phyloP scores from a whole-genome alignment of 2,888 invertebrate genomes.

The Lissocephala sabroskyi region DNA sequence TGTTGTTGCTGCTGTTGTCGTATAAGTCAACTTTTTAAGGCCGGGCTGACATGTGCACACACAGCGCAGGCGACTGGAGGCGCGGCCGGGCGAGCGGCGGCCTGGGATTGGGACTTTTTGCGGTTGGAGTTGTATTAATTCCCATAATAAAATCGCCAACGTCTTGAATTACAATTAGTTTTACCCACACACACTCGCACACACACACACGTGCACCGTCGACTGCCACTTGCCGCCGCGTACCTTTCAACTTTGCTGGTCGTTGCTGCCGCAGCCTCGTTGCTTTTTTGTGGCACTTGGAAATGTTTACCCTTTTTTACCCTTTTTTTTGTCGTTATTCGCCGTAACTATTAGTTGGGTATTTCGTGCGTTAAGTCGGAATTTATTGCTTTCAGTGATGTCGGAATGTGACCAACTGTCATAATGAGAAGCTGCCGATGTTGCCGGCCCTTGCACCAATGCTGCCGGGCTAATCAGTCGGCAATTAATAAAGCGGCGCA shows the following conservation, averaged over 20 bases:
- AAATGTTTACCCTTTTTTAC: too few relatives aligned
- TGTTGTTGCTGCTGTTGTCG: constrained; percentile 28
- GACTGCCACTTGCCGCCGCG: constrained; percentile 14
- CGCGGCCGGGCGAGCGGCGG: constrained; percentile 1
- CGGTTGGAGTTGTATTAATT: constrained; percentile 63
- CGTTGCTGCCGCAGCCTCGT: too few relatives aligned
- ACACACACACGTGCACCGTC: too few relatives aligned
- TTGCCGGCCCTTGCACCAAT: neutral
- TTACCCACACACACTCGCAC: constrained; percentile 16
- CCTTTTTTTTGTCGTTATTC: constrained; percentile 28
- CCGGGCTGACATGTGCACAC: constrained; percentile 28
- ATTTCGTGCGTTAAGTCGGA: constrained; percentile 71
- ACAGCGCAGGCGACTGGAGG: constrained; percentile 6
- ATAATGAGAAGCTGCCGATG: constrained; percentile 37
- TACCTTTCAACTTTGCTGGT: neutral
- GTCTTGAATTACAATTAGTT: constrained; percentile 71
- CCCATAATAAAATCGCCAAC: constrained; percentile 71
- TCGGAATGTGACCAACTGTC: constrained; percentile 64
- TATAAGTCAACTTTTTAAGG: constrained; percentile 60
- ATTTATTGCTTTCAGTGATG: constrained; percentile 69
- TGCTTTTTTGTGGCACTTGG: too few relatives aligned
- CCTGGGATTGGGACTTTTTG: constrained; percentile 20
- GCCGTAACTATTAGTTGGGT: constrained; percentile 64
- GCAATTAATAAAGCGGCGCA: constrained; percentile 2
- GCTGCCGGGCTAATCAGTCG: neutral